Base-by-base conservation (phyloP, 2,797 vertebrate species). In the Paedocypris micromegethes region DNA sequence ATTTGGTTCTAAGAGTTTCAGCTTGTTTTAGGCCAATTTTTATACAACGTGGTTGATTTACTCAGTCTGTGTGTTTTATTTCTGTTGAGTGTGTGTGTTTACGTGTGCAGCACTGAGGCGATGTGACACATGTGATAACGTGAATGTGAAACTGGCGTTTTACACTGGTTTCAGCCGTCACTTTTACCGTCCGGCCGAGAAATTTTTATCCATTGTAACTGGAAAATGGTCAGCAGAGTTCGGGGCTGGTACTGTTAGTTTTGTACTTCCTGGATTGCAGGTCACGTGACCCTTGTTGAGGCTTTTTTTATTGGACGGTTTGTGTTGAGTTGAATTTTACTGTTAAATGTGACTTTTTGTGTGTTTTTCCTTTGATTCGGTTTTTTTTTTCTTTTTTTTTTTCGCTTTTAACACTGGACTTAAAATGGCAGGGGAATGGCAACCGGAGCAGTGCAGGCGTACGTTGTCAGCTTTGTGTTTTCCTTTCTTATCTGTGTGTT, bases 381-480 rank as follows among this genome's bases (percentile, higher is more conserved):
- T 50, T 43, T 70, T 73, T 57, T 47, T 43, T 68, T 40, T 45
- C n/a, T 58, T 46, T 58, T 23, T 23, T 23, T 23, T 23, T 23
- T 23, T 23, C 23, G 23, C 23, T 23, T 23, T 23, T 23, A 23
- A 23, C 23, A 23, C 23, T 23, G 23, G 23, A 23, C 23, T 23
- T 23, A 23, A 23, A 23, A 23, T 23, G 23, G 23, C 23, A 23
- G 23, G 23, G 23, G 23, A 23, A 23, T 23, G 23, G 75, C 78
- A 54, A 78, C 75, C 75, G 23, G 43, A 49, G 48, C 62, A 64
- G 60, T 23, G 23, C 66, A 68, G 23, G 58, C 81, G 87, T 88
- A 90, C 88, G 88, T 80, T 83, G 47, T 79, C 58, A 74, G 81
- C 64, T 74, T 69, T 66, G 79, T 63, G 70, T 82, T 81, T 75